These are phyloP conservation scores for Pedetes capensis DNA, from an alignment of 2,113 vertebrate genomes.

Conservation along the genomic window DNA sequence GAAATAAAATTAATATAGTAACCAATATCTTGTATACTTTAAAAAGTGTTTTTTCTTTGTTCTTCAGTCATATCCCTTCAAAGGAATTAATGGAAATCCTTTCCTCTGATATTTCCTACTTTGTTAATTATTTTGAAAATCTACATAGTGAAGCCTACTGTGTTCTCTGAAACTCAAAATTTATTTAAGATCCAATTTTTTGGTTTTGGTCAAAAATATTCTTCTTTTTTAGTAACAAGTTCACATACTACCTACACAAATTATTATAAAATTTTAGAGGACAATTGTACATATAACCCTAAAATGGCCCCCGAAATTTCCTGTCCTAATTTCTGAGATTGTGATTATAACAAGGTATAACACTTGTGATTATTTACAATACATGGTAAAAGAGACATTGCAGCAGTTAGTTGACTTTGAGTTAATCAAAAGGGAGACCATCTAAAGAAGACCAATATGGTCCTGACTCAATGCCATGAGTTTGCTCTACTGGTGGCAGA, in stretches of 20 bases:
- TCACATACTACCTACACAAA: background rate
- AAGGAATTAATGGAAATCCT: background rate
- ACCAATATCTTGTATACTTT: background rate
- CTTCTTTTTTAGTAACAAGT: background rate
- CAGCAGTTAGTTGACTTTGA: background rate
- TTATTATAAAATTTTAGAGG: background rate
- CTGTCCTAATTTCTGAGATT: background rate
- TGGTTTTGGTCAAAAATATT: background rate
- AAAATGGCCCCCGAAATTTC: background rate
- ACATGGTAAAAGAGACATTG: background rate
- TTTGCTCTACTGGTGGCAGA: background rate
- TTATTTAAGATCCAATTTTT: background rate
- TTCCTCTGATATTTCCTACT: background rate
- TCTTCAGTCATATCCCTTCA: background rate
- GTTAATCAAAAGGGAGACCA: background rate
- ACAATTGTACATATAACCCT: background rate
- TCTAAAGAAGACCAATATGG: no score
- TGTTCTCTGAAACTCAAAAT: slow-evolving; percentile 22
- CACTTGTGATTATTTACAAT: background rate
- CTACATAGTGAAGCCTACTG: slow-evolving; percentile 2
- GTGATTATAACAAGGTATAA: background rate
- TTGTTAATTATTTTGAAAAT: slow-evolving; percentile 8
- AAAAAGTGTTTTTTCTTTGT: background rate
- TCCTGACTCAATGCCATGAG: background rate
- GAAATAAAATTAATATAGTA: background rate